phyloP scores from a whole-genome alignment of 2,888 invertebrate species.

The Celastrina argiolus region DNA sequence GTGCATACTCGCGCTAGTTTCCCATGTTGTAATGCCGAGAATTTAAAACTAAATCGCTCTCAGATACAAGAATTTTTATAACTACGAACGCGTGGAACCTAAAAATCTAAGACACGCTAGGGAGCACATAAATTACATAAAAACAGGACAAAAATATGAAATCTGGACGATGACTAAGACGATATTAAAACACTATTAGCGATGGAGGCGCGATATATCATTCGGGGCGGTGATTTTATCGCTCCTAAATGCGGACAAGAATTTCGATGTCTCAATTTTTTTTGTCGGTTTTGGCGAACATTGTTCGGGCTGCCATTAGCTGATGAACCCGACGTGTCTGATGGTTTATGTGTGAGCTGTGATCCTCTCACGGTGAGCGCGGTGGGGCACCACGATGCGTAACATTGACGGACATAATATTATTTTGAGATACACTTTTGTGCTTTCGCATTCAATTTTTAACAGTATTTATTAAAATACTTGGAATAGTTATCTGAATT shows the following conservation, averaged over 20 bases:
- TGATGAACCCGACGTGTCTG: slow-evolving; percentile 48
- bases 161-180: slow-evolving; percentile 56
- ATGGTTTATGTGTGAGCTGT: slow-evolving; percentile 48
- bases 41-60: neutral
- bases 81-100: neutral
- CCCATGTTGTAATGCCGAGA: neutral
- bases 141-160: slow-evolving; percentile 1
- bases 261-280: slow-evolving; percentile 65
- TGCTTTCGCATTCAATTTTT: too few species aligned
- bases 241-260: slow-evolving; percentile 65
- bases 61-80: neutral
- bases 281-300: slow-evolving; percentile 53
- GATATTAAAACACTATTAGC: slow-evolving; percentile 76
- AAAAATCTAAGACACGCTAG: neutral
- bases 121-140: neutral
- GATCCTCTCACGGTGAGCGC: slow-evolving; percentile 48
- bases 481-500: too few species aligned
- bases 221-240: slow-evolving; percentile 67
- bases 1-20: neutral
- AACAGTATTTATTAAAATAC: too few species aligned
- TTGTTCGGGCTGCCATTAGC: slow-evolving; percentile 54
- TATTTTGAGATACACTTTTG: too few species aligned
- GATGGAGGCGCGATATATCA: slow-evolving; percentile 66
- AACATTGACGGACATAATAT: neutral
- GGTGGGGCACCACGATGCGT: neutral